Base-by-base conservation (phyloP, 2,797 vertebrate genomes). In the Xenops minutus region DNA sequence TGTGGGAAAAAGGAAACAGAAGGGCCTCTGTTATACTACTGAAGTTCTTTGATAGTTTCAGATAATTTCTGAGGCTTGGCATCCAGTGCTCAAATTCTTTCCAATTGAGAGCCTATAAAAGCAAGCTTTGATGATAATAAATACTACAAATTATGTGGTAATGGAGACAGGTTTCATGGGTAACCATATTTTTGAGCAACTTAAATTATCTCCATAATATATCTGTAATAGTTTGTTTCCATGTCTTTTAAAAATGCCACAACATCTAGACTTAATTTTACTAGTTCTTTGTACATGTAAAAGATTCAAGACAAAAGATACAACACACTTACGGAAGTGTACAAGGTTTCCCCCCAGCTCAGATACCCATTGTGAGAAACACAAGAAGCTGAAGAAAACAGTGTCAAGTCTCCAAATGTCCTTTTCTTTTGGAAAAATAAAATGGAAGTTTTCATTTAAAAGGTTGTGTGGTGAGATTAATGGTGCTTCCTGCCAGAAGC, bases 51-150 rank as follows among this genome's bases (percentile, higher is more conserved):
- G 81, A 87, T 87, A 82, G 64, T 49, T 89, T 75, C 63, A 81
- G 89, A 94, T 88, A 81, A 67, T 87, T 94, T 77, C 71, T 85
- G 93, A 93, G 85, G 63, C 32, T 96, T 90, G 88, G 74, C 75
- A 88, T 64, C 49, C 37, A 78, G 19, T 32, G 32, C 64, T 86
- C 63, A 90, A 76, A 84, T 93, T 93, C 52, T 84, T 92, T 86
- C 32, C 92, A 91, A 86, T 22, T 44, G 93, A 81, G 32, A 90
- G 52, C 41, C 41, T 87, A 82, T 81, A 76, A 88, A 79, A 93
- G 93, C 63, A 88, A 73, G 55, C 59, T 93, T 88, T 92, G 63
- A 82, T 81, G 71, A 85, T 71, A 89, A 77, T 52, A 84, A 80
- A 73, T 73, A 7, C 55, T 26, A 66, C 66, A 89, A 81, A 92